Evolutionary conservation across 2,797 vertebrate species (phyloP), one percentile per base, ranked within the genome.

Genomic region (Nasua narica): DNA sequence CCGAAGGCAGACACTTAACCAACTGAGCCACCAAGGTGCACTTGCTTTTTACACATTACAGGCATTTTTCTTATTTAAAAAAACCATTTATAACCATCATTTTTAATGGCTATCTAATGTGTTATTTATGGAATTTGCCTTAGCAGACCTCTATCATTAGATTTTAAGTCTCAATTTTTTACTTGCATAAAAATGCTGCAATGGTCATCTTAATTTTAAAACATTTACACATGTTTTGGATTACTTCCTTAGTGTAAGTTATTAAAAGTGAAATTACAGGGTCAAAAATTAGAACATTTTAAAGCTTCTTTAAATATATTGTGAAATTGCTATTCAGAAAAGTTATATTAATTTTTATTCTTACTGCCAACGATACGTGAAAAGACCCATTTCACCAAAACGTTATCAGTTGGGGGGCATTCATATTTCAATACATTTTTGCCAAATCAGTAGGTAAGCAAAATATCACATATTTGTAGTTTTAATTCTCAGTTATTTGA

Each of bases 51-150:
- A 67, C 62, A 35, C 8, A n/a, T 83, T 82, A 74, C 40, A 76
- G 32, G 21, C 16, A 82, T 67, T 93, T 96, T 91, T 95, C 46
- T 76, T 67, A 77, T 43, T 91, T 85, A 65, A 96, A 93, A 14
- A 86, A 93, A 25, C 16, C 37, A 83, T 37, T 81, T 82, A 35
- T 62, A 77, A 5, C 40, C 32, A 70, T 76, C 16, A 79, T 72
- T 95, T 93, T 3, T 94, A 94, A 69, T 84, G 46, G 37, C 15
- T 65, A 46, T 50, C n/a, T 83, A 56, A 10, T 89, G 27, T 86
- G 91, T 87, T 62, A 50, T 56, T 87, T 62, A 54, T 62, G 60
- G 43, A 90, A 81, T 88, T 88, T 94, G 13, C 65, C 86, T 83
- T 79, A 91, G 32, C 48, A 96, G 43, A 70, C 14, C 50, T 40